A percentile compares a stretch with the other conserved stretches of the same genome.
Evolutionary conservation across 2,888 invertebrate genomes (phyloP).

Genomic region (Lycocerus yunnanus): DNA sequence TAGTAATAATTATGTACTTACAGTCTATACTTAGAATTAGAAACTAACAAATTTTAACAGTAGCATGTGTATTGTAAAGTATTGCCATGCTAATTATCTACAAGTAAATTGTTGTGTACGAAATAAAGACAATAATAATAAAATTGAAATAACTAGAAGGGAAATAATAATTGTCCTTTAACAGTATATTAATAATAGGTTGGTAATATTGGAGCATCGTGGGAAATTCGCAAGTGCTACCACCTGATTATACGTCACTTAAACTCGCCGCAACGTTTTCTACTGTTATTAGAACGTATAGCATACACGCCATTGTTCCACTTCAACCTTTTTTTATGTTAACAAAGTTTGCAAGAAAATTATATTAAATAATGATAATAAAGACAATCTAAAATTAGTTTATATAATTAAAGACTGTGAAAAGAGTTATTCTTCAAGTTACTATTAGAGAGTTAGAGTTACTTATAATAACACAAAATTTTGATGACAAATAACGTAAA

Average conservation of each 20-base stretch:
- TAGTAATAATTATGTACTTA: neutral
- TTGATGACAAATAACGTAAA: slow-evolving; percentile 43
- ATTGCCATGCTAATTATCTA: slow-evolving; percentile 28
- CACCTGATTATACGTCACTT: slow-evolving; percentile 57
- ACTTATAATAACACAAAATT: slow-evolving; percentile 39
- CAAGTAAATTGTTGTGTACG: slow-evolving; percentile 31
- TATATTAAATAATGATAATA: neutral
- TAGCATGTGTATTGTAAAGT: neutral
- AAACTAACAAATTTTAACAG: neutral
- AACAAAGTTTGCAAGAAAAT: neutral
- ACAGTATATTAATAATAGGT: slow-evolving; percentile 56
- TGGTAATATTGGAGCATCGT: slow-evolving; percentile 52
- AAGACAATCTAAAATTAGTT: neutral
- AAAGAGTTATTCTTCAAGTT: neutral
- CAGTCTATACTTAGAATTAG: neutral
- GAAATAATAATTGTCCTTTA: slow-evolving; percentile 53
- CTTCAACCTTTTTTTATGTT: neutral
- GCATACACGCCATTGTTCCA: slow-evolving; percentile 29
- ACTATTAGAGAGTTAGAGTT: slow-evolving; percentile 27
- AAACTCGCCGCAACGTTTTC: slow-evolving; percentile 47
- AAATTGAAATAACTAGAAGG: slow-evolving; percentile 42
- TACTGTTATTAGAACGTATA: slow-evolving; percentile 48
- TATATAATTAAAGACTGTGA: neutral
- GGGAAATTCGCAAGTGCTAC: slow-evolving; percentile 56
- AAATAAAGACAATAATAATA: slow-evolving; percentile 34